A percentile compares a stretch with the other conserved stretches of the same genome.
Conservation (phyloP, 37 sponge, comb jelly and placozoan species). For the Ephydatia muelleri region DNA sequence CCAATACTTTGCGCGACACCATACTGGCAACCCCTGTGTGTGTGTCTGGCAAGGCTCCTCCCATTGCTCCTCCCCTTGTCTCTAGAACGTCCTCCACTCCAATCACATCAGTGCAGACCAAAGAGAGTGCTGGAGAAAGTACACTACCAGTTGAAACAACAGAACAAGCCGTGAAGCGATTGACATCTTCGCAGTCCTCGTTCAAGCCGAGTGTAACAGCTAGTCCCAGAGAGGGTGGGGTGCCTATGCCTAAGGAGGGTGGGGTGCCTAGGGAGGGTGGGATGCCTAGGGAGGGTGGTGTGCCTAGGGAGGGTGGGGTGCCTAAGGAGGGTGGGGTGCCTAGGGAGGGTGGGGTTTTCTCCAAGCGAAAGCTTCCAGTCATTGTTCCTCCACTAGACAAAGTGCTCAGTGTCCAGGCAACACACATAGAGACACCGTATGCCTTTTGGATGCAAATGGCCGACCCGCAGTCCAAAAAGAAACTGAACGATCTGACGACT, state of each 20-base stretch:
- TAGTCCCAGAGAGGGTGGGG: too few relatives aligned
- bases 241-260: neutral
- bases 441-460: conserved; percentile 28
- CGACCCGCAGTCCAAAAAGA: neutral
- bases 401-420: conserved; percentile 12
- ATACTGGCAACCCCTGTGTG: conserved; percentile 3
- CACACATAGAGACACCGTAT: conserved; percentile 23
- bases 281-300: too few relatives aligned
- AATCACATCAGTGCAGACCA: too few relatives aligned
- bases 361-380: neutral
- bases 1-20: conserved; percentile 12
- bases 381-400: conserved; percentile 1
- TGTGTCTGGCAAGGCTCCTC: conserved; percentile 3
- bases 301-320: too few relatives aligned
- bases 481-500: neutral
- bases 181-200: too few relatives aligned
- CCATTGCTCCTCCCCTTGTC: neutral
- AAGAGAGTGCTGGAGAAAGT: neutral
- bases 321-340: too few relatives aligned
- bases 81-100: neutral
- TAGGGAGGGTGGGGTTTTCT: neutral
- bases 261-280: too few relatives aligned
- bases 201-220: too few relatives aligned
- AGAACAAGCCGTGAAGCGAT: too few relatives aligned
- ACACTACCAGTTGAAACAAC: neutral